Base-by-base conservation (phyloP, 2,113 vertebrate genomes). In the Aplodontia rufa region DNA sequence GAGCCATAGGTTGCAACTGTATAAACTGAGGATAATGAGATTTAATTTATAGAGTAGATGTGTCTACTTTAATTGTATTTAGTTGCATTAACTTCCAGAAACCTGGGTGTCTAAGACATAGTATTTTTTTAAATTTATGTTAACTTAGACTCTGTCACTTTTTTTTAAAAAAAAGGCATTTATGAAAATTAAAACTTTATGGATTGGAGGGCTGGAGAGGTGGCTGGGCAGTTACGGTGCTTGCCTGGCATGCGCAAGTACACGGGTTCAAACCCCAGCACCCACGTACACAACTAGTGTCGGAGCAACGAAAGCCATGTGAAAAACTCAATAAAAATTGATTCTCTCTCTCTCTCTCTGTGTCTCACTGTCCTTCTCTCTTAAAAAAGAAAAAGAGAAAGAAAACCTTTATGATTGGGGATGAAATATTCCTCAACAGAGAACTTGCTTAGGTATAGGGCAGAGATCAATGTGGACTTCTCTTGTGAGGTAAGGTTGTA, bases 111-210 rank as follows among this genome's bases (percentile, higher is more conserved):
- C 37, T 42, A 76, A 95, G 19, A 64, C 35, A 76, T n/a, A 81
- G 26, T 76, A 37, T 51, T 37, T 71, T 71, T 90, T 71, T 22
- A n/a, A n/a, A 12, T 75, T n/a, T 72, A n/a, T 42, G 28, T 90
- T 86, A 16, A 71, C 12, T 86, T 49, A 49, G 64, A 37, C 24
- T 76, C 28, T n/a, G n/a, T n/a, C n/a, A n/a, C 4, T 92, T 95
- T 91, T 85, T 81, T n/a, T n/a, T n/a, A n/a, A n/a, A 66, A 22
- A 64, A 53, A 87, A n/a, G 19, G 4, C 24, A 83, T 79, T 84
- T 88, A 42, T 75, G 69, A 93, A 91, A 88, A 94, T 68, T 62
- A 74, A 87, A 93, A 69, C n/a, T 58, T 87, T 7, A 47, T 62
- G 35, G 13, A 0, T 42, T n/a, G n/a, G n/a, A n/a, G n/a, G n/a